Evolutionary conservation across 2,113 vertebrate species (phyloP), one percentile per base, ranked within the genome.

Genomic region (Camelus dromedarius): DNA sequence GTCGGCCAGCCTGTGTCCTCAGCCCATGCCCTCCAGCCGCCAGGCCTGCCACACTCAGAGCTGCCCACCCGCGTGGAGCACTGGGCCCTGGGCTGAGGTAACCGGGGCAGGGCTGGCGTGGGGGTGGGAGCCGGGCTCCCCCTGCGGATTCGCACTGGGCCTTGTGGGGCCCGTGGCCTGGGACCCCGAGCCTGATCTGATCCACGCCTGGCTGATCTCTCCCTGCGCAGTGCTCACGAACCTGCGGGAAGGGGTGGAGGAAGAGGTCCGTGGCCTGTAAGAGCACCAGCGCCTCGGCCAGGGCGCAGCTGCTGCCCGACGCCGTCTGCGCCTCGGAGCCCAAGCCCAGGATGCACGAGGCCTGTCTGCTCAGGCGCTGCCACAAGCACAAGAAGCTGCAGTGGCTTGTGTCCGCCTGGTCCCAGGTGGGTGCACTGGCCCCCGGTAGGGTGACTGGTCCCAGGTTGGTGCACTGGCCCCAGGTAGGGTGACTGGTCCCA

Each of bases 351-450:
- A 97, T 97, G n/a, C 99, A 99, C 14, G 99, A 99, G 84, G 96
- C 97, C 82, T 99, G 99, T 93, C 96, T 99, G 87, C 93, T 98
- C 42, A 99, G 98, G 95, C 99, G 98, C 81, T 99, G 99, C 97
- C 98, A 97, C 93, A 99, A 99, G 93, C 98, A 98, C 60, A 98
- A 96, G 94, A 99, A 99, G 94, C 97, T 99, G 85, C 99, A 99
- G 97, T 99, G 99, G 99, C 98, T 99, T 32, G 97, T 99, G 96
- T 99, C 99, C 1, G 98, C 98, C 3, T 99, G 99, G 99, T 98
- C 99, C 72, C 98, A 99, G 99, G 99, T 99, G 96, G 66, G 96
- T 86, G 24, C 5, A 3, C 26, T n/a, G 16, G 42, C 19, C 64
- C 32, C 20, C 18, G 76, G 10, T 18, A 28, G 26, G 50, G 2